phyloP scores from a whole-genome alignment of 2,888 invertebrate species.

The Crematogaster levior region DNA sequence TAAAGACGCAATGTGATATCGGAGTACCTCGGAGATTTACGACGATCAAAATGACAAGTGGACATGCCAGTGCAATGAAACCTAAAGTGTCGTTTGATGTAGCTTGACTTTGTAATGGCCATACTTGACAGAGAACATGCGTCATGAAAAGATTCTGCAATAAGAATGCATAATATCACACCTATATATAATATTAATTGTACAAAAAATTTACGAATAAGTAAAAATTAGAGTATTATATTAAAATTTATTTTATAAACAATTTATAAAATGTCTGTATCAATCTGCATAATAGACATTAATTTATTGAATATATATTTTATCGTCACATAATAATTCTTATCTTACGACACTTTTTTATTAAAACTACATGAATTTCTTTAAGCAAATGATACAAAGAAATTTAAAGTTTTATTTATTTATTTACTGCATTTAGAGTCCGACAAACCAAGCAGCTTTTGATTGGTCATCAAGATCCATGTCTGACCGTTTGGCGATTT shows the following conservation, averaged over 20 bases:
- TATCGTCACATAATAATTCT: not conserved
- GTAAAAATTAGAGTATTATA: not conserved
- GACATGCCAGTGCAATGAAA: slow-evolving; percentile 15
- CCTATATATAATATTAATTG: not conserved
- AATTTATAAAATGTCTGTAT: not conserved
- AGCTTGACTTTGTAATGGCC: slow-evolving; percentile 12
- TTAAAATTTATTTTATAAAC: no score
- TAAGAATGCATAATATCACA: not conserved
- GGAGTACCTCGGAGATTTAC: slow-evolving; percentile 21
- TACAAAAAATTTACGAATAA: not conserved
- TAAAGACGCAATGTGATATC: slow-evolving; percentile 48
- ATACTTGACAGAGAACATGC: not conserved
- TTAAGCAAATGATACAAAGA: not conserved
- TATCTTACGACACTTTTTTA: not conserved
- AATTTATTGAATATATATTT: not conserved
- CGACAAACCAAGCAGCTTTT: no score
- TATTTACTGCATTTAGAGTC: no score
- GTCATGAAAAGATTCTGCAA: not conserved
- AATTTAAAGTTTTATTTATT: not conserved
- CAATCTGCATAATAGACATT: not conserved
- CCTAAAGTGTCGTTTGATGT: slow-evolving; percentile 34
- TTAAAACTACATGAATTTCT: not conserved
- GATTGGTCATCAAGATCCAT: no score
- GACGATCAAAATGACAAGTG: slow-evolving; percentile 40
- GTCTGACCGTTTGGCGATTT: no score